phyloP scores from a whole-genome alignment of 2,113 vertebrate species.

The Gnathonemus echidnorhynchus region DNA sequence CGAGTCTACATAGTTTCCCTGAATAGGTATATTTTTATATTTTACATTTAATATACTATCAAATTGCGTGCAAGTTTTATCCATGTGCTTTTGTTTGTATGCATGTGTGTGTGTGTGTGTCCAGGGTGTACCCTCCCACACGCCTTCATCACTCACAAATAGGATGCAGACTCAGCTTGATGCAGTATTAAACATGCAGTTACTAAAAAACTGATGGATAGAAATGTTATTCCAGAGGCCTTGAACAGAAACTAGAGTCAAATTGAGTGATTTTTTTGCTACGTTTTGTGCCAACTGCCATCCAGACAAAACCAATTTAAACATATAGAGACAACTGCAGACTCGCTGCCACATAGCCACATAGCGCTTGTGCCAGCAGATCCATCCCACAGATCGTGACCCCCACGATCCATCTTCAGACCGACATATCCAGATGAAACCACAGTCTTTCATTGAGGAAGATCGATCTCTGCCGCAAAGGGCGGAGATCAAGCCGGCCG shows the following conservation, averaged over 20 bases:
- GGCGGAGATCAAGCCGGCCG: not conserved
- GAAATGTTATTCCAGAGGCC: not conserved
- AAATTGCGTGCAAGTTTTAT: not conserved
- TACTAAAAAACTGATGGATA: not conserved
- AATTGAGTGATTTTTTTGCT: not conserved
- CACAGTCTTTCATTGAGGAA: not conserved
- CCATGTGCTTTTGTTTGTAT: not conserved
- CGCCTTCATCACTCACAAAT: not conserved
- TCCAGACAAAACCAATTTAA: not conserved
- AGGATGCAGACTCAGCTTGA: not conserved
- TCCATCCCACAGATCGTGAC: not conserved
- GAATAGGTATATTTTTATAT: not conserved
- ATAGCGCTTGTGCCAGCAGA: not conserved
- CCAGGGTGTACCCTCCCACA: not conserved
- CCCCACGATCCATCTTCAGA: not conserved
- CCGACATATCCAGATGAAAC: not conserved
- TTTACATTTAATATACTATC: not conserved
- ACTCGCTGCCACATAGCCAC: not conserved
- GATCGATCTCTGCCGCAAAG: not conserved
- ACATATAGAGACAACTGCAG: not conserved
- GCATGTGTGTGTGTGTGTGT: not conserved
- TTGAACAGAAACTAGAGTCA: not conserved
- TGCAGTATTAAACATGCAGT: not conserved
- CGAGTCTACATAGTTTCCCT: not conserved
- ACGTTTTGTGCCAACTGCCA: not conserved